Evolutionary conservation across 2,113 vertebrate genomes (phyloP).

Genomic region (Bos indicus): DNA sequence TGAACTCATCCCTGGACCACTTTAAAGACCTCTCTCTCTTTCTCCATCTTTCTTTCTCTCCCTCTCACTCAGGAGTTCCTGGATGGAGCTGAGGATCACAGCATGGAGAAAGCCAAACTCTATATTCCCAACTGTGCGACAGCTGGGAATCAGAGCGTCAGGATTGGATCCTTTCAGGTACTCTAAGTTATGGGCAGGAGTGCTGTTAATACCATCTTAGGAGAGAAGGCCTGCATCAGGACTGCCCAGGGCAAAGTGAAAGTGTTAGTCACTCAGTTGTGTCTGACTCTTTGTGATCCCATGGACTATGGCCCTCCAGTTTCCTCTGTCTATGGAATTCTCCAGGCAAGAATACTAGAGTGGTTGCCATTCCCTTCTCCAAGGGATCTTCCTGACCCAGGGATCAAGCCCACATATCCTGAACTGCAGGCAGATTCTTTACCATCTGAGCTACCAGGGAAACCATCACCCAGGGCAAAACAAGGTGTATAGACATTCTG

Average conservation of each 20-base stretch:
- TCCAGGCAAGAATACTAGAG: neutral
- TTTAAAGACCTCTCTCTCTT: neutral
- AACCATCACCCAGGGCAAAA: neutral
- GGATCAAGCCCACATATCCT: neutral
- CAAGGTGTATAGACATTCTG: accelerated
- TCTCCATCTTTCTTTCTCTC: neutral
- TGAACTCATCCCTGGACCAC: neutral
- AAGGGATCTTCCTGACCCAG: neutral
- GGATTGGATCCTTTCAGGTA: neutral
- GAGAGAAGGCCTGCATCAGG: accelerated
- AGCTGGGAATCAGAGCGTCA: no score
- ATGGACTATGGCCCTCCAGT: neutral
- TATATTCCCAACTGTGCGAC: neutral
- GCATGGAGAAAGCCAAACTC: neutral
- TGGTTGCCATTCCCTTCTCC: neutral
- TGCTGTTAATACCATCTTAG: accelerated
- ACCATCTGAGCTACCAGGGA: neutral
- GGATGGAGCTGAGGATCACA: neutral
- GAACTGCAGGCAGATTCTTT: neutral
- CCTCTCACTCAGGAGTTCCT: neutral
- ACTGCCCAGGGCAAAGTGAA: neutral
- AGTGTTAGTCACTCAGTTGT: neutral
- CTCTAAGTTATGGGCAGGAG: neutral
- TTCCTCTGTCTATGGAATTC: neutral
- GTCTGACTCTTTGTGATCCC: neutral